Conservation (phyloP, 2,113 vertebrate genomes). For the Uria aalge region DNA sequence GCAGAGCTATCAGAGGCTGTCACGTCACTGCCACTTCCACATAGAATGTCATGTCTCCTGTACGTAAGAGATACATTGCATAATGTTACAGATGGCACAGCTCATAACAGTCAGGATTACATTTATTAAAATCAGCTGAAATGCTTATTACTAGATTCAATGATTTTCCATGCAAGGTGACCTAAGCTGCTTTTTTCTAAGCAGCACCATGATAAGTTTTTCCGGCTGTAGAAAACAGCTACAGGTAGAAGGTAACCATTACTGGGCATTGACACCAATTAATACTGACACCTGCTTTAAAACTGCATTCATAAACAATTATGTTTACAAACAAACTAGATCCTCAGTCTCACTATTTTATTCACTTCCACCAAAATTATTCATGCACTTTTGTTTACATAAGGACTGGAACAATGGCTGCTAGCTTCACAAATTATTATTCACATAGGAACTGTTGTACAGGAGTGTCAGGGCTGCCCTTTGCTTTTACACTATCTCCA, state of each 20-base stretch:
- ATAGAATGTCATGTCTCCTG: neutral
- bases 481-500: neutral
- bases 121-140: constrained; percentile 41
- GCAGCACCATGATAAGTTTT: neutral
- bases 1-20: neutral
- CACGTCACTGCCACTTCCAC: neutral
- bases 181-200: neutral
- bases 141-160: constrained; percentile 9
- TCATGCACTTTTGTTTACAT: neutral
- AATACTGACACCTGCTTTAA: neutral
- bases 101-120: constrained; percentile 38
- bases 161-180: constrained; percentile 42
- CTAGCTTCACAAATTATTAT: neutral
- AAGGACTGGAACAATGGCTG: neutral
- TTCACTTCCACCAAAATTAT: neutral
- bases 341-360: neutral
- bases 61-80: neutral
- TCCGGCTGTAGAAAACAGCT: neutral
- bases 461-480: neutral
- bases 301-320: neutral
- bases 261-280: neutral
- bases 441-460: fast-evolving
- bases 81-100: constrained; percentile 62
- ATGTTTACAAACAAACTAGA: neutral
- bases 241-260: neutral